Percentiles rank a stretch among this genome's conserved stretches.
Conservation (phyloP, 2,888 invertebrate genomes). For the Pherbina coryleti region DNA sequence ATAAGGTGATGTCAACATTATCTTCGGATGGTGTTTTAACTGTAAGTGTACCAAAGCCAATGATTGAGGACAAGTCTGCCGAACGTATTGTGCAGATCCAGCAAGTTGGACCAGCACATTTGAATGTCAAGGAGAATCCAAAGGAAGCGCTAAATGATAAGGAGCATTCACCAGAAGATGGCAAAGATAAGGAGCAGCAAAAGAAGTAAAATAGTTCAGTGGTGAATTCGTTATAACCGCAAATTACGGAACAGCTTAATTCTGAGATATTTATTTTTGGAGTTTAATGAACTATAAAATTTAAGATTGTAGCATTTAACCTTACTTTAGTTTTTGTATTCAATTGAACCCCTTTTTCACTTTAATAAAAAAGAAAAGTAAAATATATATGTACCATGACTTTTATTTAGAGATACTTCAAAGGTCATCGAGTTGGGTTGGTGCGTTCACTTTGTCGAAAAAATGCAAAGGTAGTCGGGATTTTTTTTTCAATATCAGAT, state of each 20-base stretch:
- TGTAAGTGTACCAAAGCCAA: conserved; percentile 75
- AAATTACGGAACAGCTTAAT: too few relatives aligned
- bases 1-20: conserved; percentile 79
- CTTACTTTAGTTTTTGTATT: not conserved
- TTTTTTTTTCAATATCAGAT: too few relatives aligned
- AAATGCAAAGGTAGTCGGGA: too few relatives aligned
- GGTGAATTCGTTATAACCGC: not conserved
- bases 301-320: not conserved
- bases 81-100: conserved; percentile 75
- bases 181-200: not conserved
- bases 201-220: not conserved
- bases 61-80: conserved; percentile 58
- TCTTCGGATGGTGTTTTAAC: conserved; percentile 82
- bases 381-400: too few relatives aligned
- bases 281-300: not conserved
- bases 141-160: conserved; percentile 34
- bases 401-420: too few relatives aligned
- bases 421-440: too few relatives aligned
- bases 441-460: too few relatives aligned
- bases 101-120: conserved; percentile 74
- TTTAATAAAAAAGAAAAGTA: not conserved
- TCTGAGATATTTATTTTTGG: not conserved
- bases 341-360: not conserved
- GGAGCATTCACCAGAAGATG: not conserved
- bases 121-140: conserved; percentile 70